Conservation (phyloP, 2,797 vertebrate species). For the Channallabes apus region DNA sequence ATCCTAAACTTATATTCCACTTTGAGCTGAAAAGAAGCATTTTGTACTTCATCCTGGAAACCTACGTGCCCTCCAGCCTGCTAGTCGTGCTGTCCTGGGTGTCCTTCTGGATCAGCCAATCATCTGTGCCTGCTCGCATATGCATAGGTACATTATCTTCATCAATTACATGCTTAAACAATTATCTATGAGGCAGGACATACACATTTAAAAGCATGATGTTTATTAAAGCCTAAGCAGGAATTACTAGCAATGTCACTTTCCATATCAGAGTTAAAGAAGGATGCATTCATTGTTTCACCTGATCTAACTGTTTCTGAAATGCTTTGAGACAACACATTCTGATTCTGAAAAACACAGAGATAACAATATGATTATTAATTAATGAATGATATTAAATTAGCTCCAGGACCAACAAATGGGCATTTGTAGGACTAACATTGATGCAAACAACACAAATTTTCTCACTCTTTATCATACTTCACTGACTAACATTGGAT, state of each 20-base stretch:
- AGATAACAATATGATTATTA: neutral
- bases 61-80: constrained; percentile 88
- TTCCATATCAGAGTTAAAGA: neutral
- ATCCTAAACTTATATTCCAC: constrained; percentile 87
- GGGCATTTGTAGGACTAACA: neutral
- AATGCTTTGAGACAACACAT: neutral
- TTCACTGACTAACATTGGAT: neutral
- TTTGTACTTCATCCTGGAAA: constrained; percentile 90
- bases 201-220: neutral
- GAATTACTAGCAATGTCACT: neutral
- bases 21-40: constrained; percentile 92
- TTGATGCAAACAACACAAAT: neutral
- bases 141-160: constrained; percentile 80
- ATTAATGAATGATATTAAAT: neutral
- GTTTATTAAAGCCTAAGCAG: neutral
- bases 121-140: constrained; percentile 88
- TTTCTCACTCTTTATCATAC: neutral
- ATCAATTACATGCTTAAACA: neutral
- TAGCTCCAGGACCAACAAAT: neutral
- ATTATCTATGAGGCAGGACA: neutral
- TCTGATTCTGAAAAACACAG: neutral
- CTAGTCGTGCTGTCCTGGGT: constrained; percentile 91
- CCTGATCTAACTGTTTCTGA: no score
- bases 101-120: constrained; percentile 91
- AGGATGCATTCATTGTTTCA: neutral